Conservation (phyloP, 2,797 vertebrate genomes). For the Alexandromys oeconomus region DNA sequence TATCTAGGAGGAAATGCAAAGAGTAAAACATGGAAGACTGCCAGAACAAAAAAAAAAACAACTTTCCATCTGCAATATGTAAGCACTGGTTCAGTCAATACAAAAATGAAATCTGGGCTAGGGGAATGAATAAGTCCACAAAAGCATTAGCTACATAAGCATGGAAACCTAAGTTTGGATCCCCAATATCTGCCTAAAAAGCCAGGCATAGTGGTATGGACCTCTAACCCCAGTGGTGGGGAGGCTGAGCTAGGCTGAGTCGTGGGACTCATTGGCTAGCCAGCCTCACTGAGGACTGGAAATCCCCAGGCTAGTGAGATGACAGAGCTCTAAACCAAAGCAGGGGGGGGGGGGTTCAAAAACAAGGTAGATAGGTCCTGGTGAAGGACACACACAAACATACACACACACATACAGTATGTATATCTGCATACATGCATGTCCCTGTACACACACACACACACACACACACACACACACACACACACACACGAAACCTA, state of each 20-base stretch:
- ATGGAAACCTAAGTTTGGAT: background rate
- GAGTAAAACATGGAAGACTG: background rate
- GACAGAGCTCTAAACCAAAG: background rate
- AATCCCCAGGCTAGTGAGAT: background rate
- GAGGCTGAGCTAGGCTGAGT: background rate
- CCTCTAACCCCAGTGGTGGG: background rate
- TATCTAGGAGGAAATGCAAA: background rate
- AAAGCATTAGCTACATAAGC: background rate
- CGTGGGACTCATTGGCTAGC: background rate
- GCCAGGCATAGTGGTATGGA: background rate
- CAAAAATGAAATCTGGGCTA: background rate
- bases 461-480: background rate
- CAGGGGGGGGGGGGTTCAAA: background rate
- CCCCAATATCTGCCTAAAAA: background rate
- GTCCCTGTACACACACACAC: background rate
- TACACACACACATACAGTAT: background rate
- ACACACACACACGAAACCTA: background rate
- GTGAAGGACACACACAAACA: background rate
- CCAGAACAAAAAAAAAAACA: background rate
- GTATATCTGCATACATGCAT: too few species aligned
- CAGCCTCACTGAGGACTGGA: background rate
- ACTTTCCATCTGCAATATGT: background rate
- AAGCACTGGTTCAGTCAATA: background rate
- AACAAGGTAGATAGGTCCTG: background rate
- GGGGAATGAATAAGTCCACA: background rate